These are phyloP conservation scores for Unio pictorum DNA, from an alignment of 2,888 invertebrate species.

Conservation along the genomic window DNA sequence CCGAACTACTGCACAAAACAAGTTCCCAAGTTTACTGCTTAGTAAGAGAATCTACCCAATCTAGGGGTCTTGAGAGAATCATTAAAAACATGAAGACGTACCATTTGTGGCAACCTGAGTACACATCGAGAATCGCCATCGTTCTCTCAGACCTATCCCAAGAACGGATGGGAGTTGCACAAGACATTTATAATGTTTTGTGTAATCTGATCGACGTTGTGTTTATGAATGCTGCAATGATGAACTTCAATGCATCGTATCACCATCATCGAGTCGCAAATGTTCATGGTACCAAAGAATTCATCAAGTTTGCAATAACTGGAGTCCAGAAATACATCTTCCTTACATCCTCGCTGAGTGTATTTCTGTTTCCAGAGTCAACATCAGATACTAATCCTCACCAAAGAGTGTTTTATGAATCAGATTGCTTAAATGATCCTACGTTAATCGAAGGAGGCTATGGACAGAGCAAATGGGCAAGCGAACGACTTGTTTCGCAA, in stretches of 20 bases:
- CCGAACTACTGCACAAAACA: slow-evolving; percentile 44
- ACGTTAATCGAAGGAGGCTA: slow-evolving; percentile 18
- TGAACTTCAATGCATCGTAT: slow-evolving; percentile 53
- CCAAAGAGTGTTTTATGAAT: slow-evolving; percentile 11
- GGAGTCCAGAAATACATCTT: slow-evolving; percentile 47
- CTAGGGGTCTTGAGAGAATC: slow-evolving; percentile 43
- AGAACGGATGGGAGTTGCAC: slow-evolving; percentile 43
- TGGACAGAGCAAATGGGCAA: no score
- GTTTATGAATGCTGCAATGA: slow-evolving; percentile 52
- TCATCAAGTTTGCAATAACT: slow-evolving; percentile 47
- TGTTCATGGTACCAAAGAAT: slow-evolving; percentile 46
- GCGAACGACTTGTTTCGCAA: no score
- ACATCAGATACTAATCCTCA: no score
- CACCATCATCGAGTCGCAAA: slow-evolving; percentile 46
- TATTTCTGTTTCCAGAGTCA: slow-evolving; percentile 43
- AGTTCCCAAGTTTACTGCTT: slow-evolving; percentile 48
- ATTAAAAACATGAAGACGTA: slow-evolving; percentile 47
- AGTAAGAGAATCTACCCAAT: slow-evolving; percentile 48
- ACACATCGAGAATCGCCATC: slow-evolving; percentile 38
- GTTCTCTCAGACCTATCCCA: slow-evolving; percentile 48
- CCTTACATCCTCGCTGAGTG: slow-evolving; percentile 48
- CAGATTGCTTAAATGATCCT: slow-evolving; percentile 26
- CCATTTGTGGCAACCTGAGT: slow-evolving; percentile 46
- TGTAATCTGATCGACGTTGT: slow-evolving; percentile 44
- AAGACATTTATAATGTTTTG: slow-evolving; percentile 43